Conservation (phyloP, 2,888 invertebrate genomes). For the Eupeodes luniger region DNA sequence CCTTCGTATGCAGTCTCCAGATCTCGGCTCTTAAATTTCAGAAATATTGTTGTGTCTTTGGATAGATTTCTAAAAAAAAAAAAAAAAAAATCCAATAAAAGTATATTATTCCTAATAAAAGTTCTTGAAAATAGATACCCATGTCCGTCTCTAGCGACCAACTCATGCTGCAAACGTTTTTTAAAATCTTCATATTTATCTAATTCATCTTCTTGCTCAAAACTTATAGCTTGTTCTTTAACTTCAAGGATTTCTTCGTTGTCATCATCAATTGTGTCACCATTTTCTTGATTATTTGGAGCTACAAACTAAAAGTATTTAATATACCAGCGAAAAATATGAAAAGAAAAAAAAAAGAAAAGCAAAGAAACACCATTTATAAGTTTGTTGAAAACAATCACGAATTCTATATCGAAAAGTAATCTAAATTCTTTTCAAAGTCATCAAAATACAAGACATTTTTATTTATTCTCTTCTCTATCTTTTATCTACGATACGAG, state of each 20-base stretch:
- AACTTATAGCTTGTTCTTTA: conserved; percentile 81
- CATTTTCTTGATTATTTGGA: conserved; percentile 84
- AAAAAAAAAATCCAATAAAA: background rate
- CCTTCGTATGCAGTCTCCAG: conserved; percentile 88
- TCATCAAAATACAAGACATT: conserved; percentile 1
- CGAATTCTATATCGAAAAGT: conserved; percentile 10
- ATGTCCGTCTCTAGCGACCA: conserved; percentile 93
- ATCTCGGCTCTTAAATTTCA: conserved; percentile 88
- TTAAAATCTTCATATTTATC: conserved; percentile 89
- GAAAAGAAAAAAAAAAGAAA: background rate
- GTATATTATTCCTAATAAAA: background rate
- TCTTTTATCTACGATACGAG: too few relatives aligned
- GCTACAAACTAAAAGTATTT: conserved; percentile 64
- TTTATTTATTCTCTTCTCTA: background rate
- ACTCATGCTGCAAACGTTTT: conserved; percentile 91
- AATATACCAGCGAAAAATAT: background rate
- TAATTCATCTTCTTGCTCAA: conserved; percentile 84
- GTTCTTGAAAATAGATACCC: conserved; percentile 85
- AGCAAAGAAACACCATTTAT: background rate
- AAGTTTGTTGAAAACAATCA: conserved; percentile 31
- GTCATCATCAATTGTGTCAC: conserved; percentile 78
- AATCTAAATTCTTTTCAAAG: conserved; percentile 39
- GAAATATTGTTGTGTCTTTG: conserved; percentile 87
- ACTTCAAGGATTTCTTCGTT: conserved; percentile 74
- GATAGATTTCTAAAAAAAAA: conserved; percentile 84